Evolutionary conservation across 2,797 vertebrate species (phyloP), one percentile per base, ranked within the genome.

Genomic region (Typhlichthys eigenmanni): DNA sequence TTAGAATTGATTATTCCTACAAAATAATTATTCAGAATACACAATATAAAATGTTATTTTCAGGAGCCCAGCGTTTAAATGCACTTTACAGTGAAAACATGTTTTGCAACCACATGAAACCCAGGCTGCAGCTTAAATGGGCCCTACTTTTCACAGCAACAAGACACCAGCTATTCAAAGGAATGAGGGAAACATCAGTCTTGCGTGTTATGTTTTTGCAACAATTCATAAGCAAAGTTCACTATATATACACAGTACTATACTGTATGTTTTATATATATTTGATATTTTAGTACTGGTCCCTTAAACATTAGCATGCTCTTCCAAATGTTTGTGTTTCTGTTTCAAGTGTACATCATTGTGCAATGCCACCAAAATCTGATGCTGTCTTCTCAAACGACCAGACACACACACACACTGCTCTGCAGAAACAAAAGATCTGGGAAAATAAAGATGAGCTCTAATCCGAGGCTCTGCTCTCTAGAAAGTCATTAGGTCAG

Each of bases 401-500:
- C 45, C 24, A 6, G 38, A 4, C 38, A 7, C 38, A 43, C 7
- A 38, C 62, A 50, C 50, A 50, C 72, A 51, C 60, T 43, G 48
- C 72, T 57, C n/a, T 11, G 11, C 10, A 63, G 68, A 79, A 49
- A 73, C 58, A 60, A 50, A 60, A 48, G 75, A 61, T 74, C 46
- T 45, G 81, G 72, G 70, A 78, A 78, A 85, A 79, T 60, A 70
- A 76, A 78, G 69, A 87, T 68, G 73, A 75, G 82, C 84, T 88
- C 80, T 84, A 85, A 89, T 85, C 81, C 69, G 76, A 43, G 38
- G 70, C 60, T 72, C 64, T 16, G 68, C 82, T 85, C 86, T 81
- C 76, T 67, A 78, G 81, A 86, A 90, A 90, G 92, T 91, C 90
- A 84, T 90, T 82, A 91, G 91, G 91, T 92, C 89, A 90, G 76